These are phyloP conservation scores for Eriosoma lanigerum DNA, from an alignment of 1,140 invertebrate species.

Conservation along the genomic window DNA sequence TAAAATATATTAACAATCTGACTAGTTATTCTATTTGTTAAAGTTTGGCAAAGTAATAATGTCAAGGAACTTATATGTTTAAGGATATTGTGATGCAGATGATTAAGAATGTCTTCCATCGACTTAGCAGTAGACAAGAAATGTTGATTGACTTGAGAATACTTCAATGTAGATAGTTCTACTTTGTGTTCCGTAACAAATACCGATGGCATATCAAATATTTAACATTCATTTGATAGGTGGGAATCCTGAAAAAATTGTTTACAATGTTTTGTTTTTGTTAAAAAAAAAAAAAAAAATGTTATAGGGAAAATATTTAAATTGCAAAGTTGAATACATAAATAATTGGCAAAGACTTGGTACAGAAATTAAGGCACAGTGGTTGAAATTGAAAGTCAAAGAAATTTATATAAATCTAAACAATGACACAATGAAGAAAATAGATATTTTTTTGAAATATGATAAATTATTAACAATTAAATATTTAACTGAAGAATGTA, in stretches of 20 bases:
- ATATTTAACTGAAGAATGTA: no score
- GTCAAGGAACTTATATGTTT: slow-evolving; percentile 30
- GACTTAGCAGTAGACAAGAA: slow-evolving; percentile 27
- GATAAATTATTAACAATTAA: not conserved
- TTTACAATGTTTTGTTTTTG: slow-evolving; percentile 21
- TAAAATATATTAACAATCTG: slow-evolving; percentile 20
- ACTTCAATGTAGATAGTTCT: slow-evolving; percentile 40
- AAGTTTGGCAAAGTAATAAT: slow-evolving; percentile 11
- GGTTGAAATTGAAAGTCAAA: not conserved
- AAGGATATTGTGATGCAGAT: slow-evolving; percentile 13
- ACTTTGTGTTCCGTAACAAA: slow-evolving; percentile 35
- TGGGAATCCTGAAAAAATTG: slow-evolving; percentile 39
- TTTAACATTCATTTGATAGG: slow-evolving; percentile 42
- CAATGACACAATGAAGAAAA: not conserved
- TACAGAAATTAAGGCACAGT: slow-evolving; percentile 8
- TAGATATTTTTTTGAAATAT: not conserved
- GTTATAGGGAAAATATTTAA: not conserved
- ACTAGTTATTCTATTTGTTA: slow-evolving; percentile 23
- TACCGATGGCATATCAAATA: slow-evolving; percentile 45
- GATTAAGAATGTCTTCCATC: slow-evolving; percentile 42
- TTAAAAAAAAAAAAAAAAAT: slow-evolving; percentile 14
- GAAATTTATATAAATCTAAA: not conserved
- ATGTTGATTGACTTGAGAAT: slow-evolving; percentile 21
- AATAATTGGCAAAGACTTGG: slow-evolving; percentile 47
- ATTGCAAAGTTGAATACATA: not conserved